These are phyloP conservation scores for Anoplius nigerrimus DNA, from an alignment of 2,888 invertebrate genomes.

Conservation along the genomic window DNA sequence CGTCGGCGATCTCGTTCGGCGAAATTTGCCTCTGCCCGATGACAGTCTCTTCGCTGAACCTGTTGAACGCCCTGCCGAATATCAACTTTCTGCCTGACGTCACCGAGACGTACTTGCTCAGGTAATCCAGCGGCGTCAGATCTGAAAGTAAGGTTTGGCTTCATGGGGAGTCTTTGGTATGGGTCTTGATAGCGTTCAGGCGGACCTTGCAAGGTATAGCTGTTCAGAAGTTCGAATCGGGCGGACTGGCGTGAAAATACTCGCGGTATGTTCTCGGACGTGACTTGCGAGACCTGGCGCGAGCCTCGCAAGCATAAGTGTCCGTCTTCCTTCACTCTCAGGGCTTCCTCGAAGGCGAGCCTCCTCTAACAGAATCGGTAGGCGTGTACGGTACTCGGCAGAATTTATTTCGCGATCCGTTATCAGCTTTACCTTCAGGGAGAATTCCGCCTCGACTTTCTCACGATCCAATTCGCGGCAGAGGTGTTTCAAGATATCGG, in stretches of 20 bases:
- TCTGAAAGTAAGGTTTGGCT: constrained; percentile 73
- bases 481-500: constrained; percentile 81
- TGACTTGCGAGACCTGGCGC: constrained; percentile 46
- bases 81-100: constrained; percentile 64
- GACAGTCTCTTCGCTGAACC: constrained; percentile 62
- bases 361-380: constrained; percentile 76
- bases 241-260: constrained; percentile 86
- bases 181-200: constrained; percentile 9
- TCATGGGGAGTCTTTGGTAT: too few species aligned
- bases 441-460: constrained; percentile 83
- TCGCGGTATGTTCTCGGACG: constrained; percentile 78
- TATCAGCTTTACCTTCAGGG: constrained; percentile 77
- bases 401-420: background rate
- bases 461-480: constrained; percentile 82
- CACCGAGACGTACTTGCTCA: constrained; percentile 79
- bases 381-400: background rate
- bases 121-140: constrained; percentile 83
- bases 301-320: constrained; percentile 62
- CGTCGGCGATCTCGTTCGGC: constrained; percentile 61
- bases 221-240: constrained; percentile 85
- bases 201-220: constrained; percentile 76
- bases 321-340: constrained; percentile 77
- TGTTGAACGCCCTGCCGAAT: constrained; percentile 62
- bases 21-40: constrained; percentile 56
- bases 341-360: constrained; percentile 83